These are phyloP conservation scores for Ceratotherium simum DNA, from an alignment of 2,113 vertebrate genomes.

Conservation along the genomic window DNA sequence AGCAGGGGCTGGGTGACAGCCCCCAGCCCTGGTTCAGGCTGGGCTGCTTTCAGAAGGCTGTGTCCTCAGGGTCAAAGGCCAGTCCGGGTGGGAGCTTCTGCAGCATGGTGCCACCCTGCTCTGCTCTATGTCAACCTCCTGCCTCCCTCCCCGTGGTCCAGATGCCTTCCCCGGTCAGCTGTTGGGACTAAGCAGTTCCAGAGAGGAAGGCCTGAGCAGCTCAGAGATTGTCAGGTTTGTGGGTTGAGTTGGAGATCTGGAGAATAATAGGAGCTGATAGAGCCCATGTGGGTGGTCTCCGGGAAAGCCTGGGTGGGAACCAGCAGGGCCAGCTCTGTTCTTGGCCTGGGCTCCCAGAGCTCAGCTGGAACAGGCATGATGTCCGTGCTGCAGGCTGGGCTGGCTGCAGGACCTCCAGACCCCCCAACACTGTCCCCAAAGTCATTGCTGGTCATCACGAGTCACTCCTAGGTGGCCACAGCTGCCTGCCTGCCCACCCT, in stretches of 20 bases:
- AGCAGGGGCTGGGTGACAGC: background rate
- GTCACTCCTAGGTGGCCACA: background rate
- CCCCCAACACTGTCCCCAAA: background rate
- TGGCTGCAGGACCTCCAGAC: background rate
- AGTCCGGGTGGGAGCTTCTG: background rate
- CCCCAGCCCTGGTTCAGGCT: background rate
- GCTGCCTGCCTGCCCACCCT: background rate
- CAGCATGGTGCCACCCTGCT: background rate
- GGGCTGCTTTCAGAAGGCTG: background rate
- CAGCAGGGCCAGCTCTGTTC: background rate
- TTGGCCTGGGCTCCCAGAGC: constrained; percentile 38
- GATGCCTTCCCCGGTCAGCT: background rate
- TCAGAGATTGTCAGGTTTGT: background rate
- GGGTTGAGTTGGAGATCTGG: background rate
- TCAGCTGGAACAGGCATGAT: background rate
- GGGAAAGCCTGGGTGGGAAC: constrained; percentile 37
- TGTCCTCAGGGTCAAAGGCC: background rate
- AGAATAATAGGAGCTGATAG: constrained; percentile 37
- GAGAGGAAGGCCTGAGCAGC: background rate
- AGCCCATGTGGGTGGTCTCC: constrained; percentile 71
- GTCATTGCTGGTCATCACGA: background rate
- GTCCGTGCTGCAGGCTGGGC: background rate
- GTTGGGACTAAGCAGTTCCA: background rate
- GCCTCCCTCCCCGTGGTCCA: background rate
- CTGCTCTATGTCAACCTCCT: accelerated